Conservation (phyloP, 2,113 vertebrate genomes). For the Phalacrocorax brasilianus region DNA sequence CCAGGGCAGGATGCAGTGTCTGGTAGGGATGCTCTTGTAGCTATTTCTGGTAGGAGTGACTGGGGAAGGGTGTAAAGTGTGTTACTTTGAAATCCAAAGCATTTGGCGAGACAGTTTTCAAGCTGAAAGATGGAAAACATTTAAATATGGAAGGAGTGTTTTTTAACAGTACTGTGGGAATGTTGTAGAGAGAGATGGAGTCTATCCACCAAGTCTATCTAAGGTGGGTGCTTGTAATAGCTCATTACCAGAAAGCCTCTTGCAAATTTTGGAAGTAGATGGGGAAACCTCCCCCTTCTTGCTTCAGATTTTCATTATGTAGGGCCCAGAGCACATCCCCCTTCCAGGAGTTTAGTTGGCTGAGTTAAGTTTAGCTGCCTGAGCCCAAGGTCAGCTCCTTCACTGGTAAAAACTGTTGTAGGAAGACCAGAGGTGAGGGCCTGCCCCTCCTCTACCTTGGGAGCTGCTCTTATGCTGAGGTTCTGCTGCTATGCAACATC, state of each 20-base stretch:
- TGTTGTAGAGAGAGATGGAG: neutral
- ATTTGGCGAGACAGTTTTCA: neutral
- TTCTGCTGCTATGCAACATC: neutral
- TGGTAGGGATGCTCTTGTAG: neutral
- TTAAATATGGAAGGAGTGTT: neutral
- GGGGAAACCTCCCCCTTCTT: neutral
- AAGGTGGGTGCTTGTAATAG: neutral
- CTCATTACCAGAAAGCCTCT: neutral
- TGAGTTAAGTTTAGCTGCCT: neutral
- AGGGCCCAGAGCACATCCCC: neutral
- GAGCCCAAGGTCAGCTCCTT: neutral
- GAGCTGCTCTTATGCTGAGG: neutral
- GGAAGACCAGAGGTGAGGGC: neutral
- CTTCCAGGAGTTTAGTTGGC: neutral
- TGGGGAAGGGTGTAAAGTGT: neutral
- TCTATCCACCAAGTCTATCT: neutral
- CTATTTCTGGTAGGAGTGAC: neutral
- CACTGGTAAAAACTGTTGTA: neutral
- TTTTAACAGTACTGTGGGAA: neutral
- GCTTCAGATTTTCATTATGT: neutral
- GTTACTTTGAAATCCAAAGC: neutral
- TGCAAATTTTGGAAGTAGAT: neutral
- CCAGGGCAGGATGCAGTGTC: neutral
- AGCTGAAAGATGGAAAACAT: neutral
- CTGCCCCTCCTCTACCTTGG: neutral